These are phyloP conservation scores for Pollenia angustigena DNA, from an alignment of 2,888 invertebrate genomes.

Conservation along the genomic window DNA sequence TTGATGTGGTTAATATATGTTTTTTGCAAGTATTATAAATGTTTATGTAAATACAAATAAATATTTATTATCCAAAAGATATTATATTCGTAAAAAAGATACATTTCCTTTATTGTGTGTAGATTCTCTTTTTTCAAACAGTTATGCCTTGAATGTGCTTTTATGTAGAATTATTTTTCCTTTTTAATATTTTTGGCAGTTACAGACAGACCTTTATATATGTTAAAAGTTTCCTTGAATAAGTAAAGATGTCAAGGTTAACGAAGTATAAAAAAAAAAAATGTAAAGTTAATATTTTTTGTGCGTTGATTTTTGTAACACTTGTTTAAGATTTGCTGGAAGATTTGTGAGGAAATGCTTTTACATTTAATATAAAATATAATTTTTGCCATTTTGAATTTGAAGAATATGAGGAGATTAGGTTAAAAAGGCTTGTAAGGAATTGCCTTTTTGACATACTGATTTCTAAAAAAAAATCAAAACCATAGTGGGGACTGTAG, in stretches of 20 bases:
- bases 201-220: slow-evolving; percentile 1
- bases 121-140: not conserved
- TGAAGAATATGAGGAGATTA: not conserved
- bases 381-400: not conserved
- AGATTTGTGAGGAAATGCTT: not conserved
- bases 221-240: slow-evolving; percentile 36
- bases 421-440: not conserved
- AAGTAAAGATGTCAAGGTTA: slow-evolving; percentile 51
- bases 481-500: too few relatives aligned
- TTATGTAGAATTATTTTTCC: not conserved
- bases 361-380: not conserved
- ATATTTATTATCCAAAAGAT: too few relatives aligned
- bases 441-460: not conserved
- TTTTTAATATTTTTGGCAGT: slow-evolving; percentile 22
- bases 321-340: not conserved
- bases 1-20: not conserved
- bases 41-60: too few relatives aligned
- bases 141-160: not conserved
- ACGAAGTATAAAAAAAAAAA: not conserved
- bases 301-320: not conserved
- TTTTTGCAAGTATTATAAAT: not conserved
- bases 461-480: too few relatives aligned
- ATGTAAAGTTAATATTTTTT: not conserved
- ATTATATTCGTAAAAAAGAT: not conserved
- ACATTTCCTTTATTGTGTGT: not conserved